Evolutionary conservation across 1,140 invertebrate species (phyloP).

Genomic region (Pararge aegeria): DNA sequence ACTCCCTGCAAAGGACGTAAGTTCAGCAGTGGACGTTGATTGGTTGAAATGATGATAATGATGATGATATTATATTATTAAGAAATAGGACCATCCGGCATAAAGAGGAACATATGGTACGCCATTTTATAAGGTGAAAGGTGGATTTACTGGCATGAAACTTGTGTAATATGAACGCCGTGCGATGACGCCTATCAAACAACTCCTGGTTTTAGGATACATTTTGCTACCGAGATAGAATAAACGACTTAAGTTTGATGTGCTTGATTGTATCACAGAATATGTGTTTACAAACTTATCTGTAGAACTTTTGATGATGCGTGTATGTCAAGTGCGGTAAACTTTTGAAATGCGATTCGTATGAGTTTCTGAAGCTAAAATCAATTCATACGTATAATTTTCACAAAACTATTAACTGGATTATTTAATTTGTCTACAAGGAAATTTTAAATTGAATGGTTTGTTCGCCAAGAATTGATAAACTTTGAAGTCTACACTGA

Average conservation of each 20-base stretch:
- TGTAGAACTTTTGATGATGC: constrained; percentile 3
- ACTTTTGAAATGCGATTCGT: neutral
- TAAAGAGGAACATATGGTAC: neutral
- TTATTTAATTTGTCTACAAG: too few species aligned
- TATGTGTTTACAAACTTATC: constrained; percentile 4
- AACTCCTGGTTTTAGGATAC: constrained; percentile 31
- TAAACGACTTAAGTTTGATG: constrained; percentile 27
- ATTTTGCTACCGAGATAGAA: constrained; percentile 28
- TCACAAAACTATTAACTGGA: too few species aligned
- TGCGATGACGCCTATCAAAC: constrained; percentile 36
- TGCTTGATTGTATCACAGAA: constrained; percentile 3
- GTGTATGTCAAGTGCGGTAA: neutral
- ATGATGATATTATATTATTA: too few species aligned
- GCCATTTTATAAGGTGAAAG: constrained; percentile 24
- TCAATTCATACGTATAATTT: too few species aligned
- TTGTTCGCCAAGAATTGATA: too few species aligned
- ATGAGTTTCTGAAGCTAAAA: too few species aligned
- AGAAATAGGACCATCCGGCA: neutral
- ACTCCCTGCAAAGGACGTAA: too few species aligned
- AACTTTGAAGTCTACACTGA: too few species aligned
- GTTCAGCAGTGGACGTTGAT: too few species aligned
- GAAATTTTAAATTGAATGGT: too few species aligned
- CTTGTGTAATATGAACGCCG: constrained; percentile 43
- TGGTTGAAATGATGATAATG: too few species aligned
- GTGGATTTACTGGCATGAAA: constrained; percentile 43